These are phyloP conservation scores for Thrips palmi DNA, from an alignment of 1,140 invertebrate genomes.

Conservation along the genomic window DNA sequence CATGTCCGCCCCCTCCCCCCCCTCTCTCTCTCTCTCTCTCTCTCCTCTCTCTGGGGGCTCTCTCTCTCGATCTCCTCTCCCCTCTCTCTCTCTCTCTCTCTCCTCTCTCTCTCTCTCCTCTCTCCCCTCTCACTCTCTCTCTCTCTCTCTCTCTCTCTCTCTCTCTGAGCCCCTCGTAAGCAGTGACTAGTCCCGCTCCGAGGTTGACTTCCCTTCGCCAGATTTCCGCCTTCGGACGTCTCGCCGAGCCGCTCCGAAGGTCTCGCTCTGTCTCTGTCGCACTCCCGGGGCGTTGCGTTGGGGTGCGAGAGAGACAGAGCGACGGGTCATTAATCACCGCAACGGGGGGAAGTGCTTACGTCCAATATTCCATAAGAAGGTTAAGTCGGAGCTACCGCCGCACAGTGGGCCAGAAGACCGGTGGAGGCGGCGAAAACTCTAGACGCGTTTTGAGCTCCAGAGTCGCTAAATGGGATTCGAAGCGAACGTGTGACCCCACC, in stretches of 20 bases:
- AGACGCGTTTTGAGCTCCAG: neutral
- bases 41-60: constrained; percentile 5
- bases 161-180: neutral
- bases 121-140: neutral
- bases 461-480: neutral
- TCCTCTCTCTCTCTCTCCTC: constrained; percentile 1
- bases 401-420: no score
- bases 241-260: neutral
- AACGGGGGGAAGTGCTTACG: neutral
- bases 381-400: neutral
- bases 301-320: no score
- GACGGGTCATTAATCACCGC: constrained; percentile 9
- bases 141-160: neutral
- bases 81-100: neutral
- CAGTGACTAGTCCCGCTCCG: no score
- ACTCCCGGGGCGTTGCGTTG: constrained; percentile 12
- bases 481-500: no score
- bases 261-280: constrained; percentile 13
- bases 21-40: constrained; percentile 2
- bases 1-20: neutral
- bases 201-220: neutral
- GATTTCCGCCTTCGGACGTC: neutral
- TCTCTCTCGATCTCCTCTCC: constrained; percentile 11
- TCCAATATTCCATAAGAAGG: neutral
- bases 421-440: no score